Percentiles rank a stretch among this genome's conserved stretches.
These are phyloP conservation scores for Scalopus aquaticus DNA, from an alignment of 2,113 vertebrate genomes.

Conservation along the genomic window DNA sequence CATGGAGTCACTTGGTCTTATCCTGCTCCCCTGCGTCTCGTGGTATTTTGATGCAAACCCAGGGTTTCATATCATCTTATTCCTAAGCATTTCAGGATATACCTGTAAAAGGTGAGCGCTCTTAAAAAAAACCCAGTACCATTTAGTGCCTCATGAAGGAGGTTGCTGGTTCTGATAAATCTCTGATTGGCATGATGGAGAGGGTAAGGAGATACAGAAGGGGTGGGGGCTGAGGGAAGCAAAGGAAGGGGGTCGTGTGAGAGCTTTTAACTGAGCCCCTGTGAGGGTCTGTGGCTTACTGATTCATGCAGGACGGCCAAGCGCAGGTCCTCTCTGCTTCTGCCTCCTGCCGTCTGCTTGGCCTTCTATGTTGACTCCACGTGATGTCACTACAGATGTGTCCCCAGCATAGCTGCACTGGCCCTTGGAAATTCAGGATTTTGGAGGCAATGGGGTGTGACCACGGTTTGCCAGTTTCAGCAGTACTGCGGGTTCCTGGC, in stretches of 20 bases:
- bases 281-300: neutral
- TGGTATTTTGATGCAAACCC: neutral
- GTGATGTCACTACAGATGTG: neutral
- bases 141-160: neutral
- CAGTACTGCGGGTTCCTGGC: neutral
- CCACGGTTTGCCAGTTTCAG: neutral
- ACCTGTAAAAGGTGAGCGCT: neutral
- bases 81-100: neutral
- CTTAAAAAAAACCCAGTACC: neutral
- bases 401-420: neutral
- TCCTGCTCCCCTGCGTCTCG: neutral
- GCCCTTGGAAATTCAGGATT: neutral
- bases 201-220: too few species aligned
- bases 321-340: neutral
- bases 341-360: neutral
- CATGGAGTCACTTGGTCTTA: neutral
- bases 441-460: neutral
- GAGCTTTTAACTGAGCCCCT: neutral
- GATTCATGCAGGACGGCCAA: neutral
- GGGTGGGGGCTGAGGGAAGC: too few species aligned
- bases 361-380: rapidly evolving
- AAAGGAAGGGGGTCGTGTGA: too few species aligned
- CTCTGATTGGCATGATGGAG: neutral
- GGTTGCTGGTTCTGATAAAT: neutral
- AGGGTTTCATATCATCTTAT: neutral